phyloP scores from a whole-genome alignment of 2,888 invertebrate genomes.

The Coremacera marginata region DNA sequence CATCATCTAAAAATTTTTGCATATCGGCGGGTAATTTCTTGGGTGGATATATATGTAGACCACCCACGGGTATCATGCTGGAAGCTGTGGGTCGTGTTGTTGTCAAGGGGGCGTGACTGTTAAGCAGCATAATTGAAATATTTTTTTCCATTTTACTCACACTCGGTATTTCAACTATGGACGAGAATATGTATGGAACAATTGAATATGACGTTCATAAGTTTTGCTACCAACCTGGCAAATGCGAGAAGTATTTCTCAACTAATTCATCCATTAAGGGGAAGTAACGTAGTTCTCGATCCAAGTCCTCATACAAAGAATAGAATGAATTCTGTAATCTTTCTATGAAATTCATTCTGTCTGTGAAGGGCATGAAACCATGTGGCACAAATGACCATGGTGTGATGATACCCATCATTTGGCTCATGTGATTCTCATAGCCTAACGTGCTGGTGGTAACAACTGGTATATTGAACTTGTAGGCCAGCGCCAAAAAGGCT shows the following conservation, averaged over 20 bases:
- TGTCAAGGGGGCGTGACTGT: conserved; percentile 70
- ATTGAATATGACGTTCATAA: neutral
- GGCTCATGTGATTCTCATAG: conserved; percentile 69
- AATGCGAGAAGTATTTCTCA: conserved; percentile 59
- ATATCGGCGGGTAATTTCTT: conserved; percentile 65
- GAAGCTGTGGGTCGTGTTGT: conserved; percentile 69
- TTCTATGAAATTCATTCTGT: conserved; percentile 71
- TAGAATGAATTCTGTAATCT: conserved; percentile 71
- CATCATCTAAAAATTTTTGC: conserved; percentile 67
- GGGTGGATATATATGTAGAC: conserved; percentile 71
- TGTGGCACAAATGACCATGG: conserved; percentile 71
- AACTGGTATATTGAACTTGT: conserved; percentile 68
- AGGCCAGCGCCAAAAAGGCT: conserved; percentile 66
- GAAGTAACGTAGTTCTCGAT: conserved; percentile 60
- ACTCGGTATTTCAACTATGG: conserved; percentile 63
- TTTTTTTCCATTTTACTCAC: conserved; percentile 69
- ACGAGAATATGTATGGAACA: neutral
- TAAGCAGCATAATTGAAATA: conserved; percentile 70
- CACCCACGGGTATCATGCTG: conserved; percentile 71
- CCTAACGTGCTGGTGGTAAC: conserved; percentile 68
- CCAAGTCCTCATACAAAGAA: conserved; percentile 61
- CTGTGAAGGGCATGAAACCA: conserved; percentile 68
- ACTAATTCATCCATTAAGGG: conserved; percentile 66
- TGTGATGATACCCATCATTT: conserved; percentile 69
- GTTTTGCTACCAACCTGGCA: conserved; percentile 52